These are phyloP conservation scores for Magallana nippona DNA, from an alignment of 2,888 invertebrate species.

Conservation along the genomic window DNA sequence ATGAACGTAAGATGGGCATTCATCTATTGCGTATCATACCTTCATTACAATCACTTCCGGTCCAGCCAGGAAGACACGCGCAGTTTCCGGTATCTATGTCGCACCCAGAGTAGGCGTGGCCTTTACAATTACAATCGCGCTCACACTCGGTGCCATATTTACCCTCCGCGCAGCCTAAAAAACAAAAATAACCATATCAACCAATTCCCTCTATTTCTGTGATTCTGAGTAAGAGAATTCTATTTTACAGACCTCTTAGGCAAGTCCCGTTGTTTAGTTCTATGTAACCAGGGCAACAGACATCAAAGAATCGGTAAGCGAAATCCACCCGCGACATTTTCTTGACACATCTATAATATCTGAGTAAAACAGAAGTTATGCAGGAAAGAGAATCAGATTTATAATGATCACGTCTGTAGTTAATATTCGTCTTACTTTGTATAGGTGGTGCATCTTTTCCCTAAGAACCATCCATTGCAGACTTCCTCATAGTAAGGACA, in stretches of 20 bases:
- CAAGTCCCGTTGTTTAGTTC: not conserved
- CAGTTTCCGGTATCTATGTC: conserved; percentile 22
- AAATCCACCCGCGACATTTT: not conserved
- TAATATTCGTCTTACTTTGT: not conserved
- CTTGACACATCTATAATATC: not conserved
- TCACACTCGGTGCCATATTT: conserved; percentile 1
- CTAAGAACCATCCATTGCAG: not conserved
- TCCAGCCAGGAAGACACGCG: not conserved
- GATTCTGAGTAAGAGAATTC: not conserved
- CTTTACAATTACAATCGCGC: not conserved
- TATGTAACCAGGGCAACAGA: conserved; percentile 21
- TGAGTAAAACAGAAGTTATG: not conserved
- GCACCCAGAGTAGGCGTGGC: not conserved
- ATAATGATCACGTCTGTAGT: too few species aligned
- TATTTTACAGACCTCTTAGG: not conserved
- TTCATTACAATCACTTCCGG: not conserved
- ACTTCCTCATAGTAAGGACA: not conserved
- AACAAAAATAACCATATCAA: not conserved
- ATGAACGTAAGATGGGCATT: too few species aligned
- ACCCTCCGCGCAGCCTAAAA: not conserved
- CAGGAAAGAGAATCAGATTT: not conserved
- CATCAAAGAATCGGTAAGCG: not conserved
- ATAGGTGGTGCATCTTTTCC: not conserved
- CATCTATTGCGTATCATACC: not conserved
- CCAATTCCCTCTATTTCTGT: too few species aligned